Evolutionary conservation across 2,113 vertebrate genomes (phyloP), one percentile per base, ranked within the genome.

Genomic region (Brachyhypopomus occidentalis): DNA sequence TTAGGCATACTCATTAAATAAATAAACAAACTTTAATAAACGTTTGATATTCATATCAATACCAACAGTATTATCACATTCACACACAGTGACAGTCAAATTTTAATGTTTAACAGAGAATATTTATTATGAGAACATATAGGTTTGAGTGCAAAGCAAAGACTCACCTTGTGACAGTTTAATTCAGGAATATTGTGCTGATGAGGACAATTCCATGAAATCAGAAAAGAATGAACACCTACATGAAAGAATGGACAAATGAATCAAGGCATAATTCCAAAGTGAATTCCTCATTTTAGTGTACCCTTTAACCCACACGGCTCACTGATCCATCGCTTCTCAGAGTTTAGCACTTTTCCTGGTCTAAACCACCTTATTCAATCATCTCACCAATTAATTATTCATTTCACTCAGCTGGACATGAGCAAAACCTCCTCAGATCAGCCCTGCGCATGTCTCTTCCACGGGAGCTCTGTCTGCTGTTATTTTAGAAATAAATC

Each of bases 331-430:
- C 20, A 23, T 20, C 48, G 67, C 55, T 41, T 58, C 25, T 79
- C 30, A 17, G 55, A 48, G 11, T 73, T 71, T 38, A 78, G 38
- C 58, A 70, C 70, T 23, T 72, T 27, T 19, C 62, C 60, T 80
- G 63, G 56, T 56, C 71, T 74, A 66, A 80, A 66, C 64, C 70
- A 52, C 70, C 78, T 64, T 59, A 55, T 73, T 80, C 52, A 9
- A n/a, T 80, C 34, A 17, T 12, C 78, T 48, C 55, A 72, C 55
- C 41, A 63, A 58, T 70, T 73, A 34, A 80, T 64, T 73, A 62
- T 23, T 73, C 9, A 70, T 30, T 58, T 48, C 34, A 30, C 12
- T 23, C 23, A 72, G 77, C 55, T 80, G 70, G 6, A 19, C 27
- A 55, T 22, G 6, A 72, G 70, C 41, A 64, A 20, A 80, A 17